Conservation (phyloP, 2,113 vertebrate genomes). For the Trichechus manatus region DNA sequence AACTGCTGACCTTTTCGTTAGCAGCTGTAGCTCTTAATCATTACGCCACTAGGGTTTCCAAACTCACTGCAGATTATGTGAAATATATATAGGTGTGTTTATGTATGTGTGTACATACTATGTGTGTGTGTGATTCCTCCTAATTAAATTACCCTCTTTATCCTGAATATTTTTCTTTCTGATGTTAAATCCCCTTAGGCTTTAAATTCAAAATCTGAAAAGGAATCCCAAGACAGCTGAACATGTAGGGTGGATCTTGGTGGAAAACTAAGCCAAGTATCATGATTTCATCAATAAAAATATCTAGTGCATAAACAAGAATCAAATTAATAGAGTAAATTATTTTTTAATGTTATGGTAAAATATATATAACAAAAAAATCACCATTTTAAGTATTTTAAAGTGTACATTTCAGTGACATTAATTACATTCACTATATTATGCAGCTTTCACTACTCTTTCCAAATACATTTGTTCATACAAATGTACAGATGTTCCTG, state of each 20-base stretch:
- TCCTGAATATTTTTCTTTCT: not conserved
- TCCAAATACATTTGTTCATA: too few relatives aligned
- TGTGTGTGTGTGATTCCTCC: not conserved
- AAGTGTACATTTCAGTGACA: too few relatives aligned
- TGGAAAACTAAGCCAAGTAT: not conserved
- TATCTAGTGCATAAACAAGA: not conserved
- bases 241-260: not conserved
- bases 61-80: not conserved
- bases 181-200: not conserved
- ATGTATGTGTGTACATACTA: too few relatives aligned
- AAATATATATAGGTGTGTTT: not conserved
- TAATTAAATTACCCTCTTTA: constrained; percentile 5
- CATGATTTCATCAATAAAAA: not conserved
- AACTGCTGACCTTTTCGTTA: too few relatives aligned
- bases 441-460: too few relatives aligned
- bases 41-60: too few relatives aligned
- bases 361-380: too few relatives aligned
- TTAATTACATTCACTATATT: too few relatives aligned
- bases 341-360: not conserved
- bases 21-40: too few relatives aligned
- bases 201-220: not conserved
- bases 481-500: too few relatives aligned
- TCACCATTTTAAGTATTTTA: too few relatives aligned
- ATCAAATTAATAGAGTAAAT: not conserved
- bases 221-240: not conserved